Evolutionary conservation across 2,113 vertebrate genomes (phyloP).

Genomic region (Saguinus midas): DNA sequence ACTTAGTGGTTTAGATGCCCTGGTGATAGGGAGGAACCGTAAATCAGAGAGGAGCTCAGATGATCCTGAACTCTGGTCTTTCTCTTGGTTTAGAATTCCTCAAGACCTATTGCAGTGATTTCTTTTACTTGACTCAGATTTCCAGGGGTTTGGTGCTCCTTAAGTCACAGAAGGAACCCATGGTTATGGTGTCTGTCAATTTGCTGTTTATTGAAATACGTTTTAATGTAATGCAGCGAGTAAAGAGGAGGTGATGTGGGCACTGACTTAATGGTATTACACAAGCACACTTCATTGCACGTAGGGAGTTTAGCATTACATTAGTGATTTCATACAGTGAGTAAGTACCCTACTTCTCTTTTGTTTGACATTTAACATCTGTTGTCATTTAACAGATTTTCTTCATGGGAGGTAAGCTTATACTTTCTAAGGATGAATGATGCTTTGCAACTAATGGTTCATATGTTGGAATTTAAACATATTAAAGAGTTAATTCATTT

Average conservation of each 20-base stretch:
- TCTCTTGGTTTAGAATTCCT: slow-evolving; percentile 13
- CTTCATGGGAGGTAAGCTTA: background rate
- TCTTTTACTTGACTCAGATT: background rate
- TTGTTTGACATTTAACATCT: slow-evolving; percentile 40
- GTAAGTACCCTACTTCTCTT: background rate
- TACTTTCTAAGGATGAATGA: slow-evolving; percentile 39
- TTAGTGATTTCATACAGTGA: background rate
- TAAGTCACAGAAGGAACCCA: background rate
- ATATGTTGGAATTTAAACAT: slow-evolving; percentile 23
- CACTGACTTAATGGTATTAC: background rate
- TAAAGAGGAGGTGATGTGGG: background rate
- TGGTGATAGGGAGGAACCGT: background rate
- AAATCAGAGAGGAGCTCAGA: slow-evolving; percentile 47
- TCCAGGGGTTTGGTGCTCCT: background rate
- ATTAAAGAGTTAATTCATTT: background rate
- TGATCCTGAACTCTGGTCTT: background rate
- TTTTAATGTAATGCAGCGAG: slow-evolving; percentile 5
- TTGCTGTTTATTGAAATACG: background rate
- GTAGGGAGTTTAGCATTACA: background rate
- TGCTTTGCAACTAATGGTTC: background rate
- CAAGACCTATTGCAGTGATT: background rate
- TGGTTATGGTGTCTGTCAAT: background rate
- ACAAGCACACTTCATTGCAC: background rate
- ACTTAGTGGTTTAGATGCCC: background rate
- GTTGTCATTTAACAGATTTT: slow-evolving; percentile 40